Percentiles rank a stretch among this genome's conserved stretches.
Conservation (phyloP, 2,113 vertebrate genomes). For the Sigmodon hispidus region DNA sequence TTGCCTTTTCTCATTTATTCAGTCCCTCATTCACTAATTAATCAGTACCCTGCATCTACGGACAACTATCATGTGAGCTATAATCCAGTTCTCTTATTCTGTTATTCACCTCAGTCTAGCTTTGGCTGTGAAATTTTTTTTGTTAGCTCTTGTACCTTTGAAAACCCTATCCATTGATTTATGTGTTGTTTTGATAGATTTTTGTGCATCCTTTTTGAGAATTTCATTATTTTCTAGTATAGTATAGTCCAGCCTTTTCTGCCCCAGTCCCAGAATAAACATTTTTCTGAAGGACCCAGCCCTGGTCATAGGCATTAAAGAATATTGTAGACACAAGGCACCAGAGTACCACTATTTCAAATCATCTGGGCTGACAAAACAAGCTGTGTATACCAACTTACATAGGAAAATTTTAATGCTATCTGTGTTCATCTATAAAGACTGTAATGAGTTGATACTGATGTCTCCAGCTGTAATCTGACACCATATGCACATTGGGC, state of each 20-base stretch:
- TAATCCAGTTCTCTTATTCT: not conserved
- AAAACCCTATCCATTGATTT: no score
- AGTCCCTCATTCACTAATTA: not conserved
- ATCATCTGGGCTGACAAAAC: not conserved
- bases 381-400: accelerated
- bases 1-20: not conserved
- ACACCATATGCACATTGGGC: accelerated
- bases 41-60: no score
- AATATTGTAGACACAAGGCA: not conserved
- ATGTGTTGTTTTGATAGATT: not conserved
- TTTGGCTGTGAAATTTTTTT: not conserved
- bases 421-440: no score
- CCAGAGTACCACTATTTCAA: not conserved
- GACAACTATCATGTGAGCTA: not conserved
- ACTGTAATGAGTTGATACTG: not conserved
- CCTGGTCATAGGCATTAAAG: not conserved
- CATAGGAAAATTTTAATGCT: accelerated
- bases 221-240: not conserved
- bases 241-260: not conserved
- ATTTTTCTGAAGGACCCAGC: no score
- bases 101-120: not conserved
- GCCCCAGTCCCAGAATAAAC: not conserved
- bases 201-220: not conserved
- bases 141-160: not conserved
- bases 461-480: not conserved